Evolutionary conservation across 2,113 vertebrate species (phyloP).

Genomic region (Eonycteris spelaea): DNA sequence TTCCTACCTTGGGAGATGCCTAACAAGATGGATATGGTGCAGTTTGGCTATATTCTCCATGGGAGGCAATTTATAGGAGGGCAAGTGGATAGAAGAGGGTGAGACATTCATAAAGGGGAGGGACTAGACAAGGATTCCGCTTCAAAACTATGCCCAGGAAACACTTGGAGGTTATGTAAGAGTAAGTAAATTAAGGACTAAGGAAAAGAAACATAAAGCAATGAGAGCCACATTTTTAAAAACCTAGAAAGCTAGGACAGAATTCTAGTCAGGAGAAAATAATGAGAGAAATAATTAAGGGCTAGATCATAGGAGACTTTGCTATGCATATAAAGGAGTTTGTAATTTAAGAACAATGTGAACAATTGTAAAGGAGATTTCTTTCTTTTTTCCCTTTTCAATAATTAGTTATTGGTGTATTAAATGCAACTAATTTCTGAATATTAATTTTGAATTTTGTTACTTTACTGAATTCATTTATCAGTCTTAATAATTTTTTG

Average conservation of each 20-base stretch:
- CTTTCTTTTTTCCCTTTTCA: no score
- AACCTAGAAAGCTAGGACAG: neutral
- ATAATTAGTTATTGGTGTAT: no score
- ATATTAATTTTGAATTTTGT: no score
- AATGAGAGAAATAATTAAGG: neutral
- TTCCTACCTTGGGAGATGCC: neutral
- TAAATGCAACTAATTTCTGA: no score
- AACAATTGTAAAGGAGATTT: no score
- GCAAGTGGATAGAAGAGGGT: neutral
- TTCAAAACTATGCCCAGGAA: neutral
- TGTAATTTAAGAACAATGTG: neutral
- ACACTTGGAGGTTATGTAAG: neutral
- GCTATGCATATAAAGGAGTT: neutral
- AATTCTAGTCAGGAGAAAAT: neutral
- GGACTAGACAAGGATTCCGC: neutral
- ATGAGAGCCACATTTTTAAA: neutral
- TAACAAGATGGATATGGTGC: neutral
- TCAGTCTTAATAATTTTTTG: no score
- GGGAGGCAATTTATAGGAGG: rapidly evolving
- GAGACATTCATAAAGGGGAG: neutral
- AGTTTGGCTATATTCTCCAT: neutral
- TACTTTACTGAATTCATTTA: no score
- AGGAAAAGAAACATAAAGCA: neutral
- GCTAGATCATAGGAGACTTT: neutral
- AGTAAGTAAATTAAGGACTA: neutral